Evolutionary conservation across 2,888 invertebrate species (phyloP).

Genomic region (Ashinkailepas kermadecensis): DNA sequence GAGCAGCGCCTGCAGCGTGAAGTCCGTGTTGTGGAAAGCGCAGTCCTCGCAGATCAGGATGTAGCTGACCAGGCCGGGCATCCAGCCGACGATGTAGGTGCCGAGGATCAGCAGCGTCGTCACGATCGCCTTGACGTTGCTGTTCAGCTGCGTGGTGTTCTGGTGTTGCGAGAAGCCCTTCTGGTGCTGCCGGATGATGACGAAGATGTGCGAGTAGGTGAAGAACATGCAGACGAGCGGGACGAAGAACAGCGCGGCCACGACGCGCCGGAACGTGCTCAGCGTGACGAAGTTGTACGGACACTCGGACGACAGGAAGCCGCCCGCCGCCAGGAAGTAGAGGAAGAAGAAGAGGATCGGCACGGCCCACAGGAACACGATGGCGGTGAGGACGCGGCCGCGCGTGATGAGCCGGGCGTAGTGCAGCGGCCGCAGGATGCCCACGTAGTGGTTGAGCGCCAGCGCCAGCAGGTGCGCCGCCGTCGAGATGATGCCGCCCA

Average conservation of each 20-base stretch:
- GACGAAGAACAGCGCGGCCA: constrained; percentile 50
- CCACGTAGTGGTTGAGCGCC: constrained; percentile 59
- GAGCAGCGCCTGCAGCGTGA: constrained; percentile 29
- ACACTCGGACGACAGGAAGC: constrained; percentile 23
- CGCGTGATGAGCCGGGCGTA: constrained; percentile 53
- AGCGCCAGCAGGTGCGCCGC: constrained; percentile 56
- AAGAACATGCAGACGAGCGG: constrained; percentile 53
- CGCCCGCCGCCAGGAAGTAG: neutral
- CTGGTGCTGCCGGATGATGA: constrained; percentile 51
- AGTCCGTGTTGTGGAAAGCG: constrained; percentile 36
- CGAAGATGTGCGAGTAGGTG: constrained; percentile 54
- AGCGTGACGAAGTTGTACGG: constrained; percentile 39
- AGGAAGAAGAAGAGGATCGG: constrained; percentile 40
- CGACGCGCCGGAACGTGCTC: constrained; percentile 46
- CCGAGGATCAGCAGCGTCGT: constrained; percentile 58
- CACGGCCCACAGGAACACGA: constrained; percentile 51
- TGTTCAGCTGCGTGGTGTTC: constrained; percentile 16
- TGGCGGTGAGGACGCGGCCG: constrained; percentile 47
- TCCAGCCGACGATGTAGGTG: constrained; percentile 53
- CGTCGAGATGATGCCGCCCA: constrained; percentile 55
- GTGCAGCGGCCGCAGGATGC: constrained; percentile 55
- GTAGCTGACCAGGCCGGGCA: constrained; percentile 53
- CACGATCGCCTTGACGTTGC: constrained; percentile 43
- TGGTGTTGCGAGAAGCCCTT: constrained; percentile 25
- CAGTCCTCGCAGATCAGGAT: constrained; percentile 52